phyloP scores from a whole-genome alignment of 2,888 invertebrate species.

The Aphrophora alni region DNA sequence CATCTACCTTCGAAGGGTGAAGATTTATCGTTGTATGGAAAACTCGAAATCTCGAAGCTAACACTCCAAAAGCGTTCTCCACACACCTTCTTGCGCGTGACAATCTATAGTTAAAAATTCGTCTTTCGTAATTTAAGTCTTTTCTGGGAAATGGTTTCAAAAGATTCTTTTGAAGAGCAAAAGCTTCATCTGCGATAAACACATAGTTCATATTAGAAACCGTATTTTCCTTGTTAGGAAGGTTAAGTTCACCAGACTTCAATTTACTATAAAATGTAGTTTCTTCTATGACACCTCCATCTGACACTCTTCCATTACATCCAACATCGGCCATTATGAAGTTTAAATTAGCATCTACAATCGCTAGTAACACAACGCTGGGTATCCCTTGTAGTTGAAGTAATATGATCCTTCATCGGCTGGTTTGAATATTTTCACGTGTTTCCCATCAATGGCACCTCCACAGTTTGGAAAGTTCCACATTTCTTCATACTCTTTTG shows the following conservation, averaged over 20 bases:
- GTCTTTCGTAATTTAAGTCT: slow-evolving; percentile 14
- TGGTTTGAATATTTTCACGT: slow-evolving; percentile 1
- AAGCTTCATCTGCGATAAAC: slow-evolving; percentile 29
- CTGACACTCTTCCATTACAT: slow-evolving; percentile 10
- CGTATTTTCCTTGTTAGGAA: slow-evolving; percentile 13
- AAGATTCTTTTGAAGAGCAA: slow-evolving; percentile 13
- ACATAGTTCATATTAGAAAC: slow-evolving; percentile 18
- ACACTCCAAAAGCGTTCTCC: slow-evolving; percentile 34
- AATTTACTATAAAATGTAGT: slow-evolving; percentile 9
- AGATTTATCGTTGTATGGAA: slow-evolving; percentile 18
- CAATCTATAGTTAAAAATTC: slow-evolving; percentile 35
- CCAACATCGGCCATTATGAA: slow-evolving; percentile 19
- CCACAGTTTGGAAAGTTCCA: slow-evolving; percentile 23
- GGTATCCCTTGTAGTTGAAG: slow-evolving; percentile 15
- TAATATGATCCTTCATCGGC: neutral
- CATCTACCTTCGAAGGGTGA: neutral
- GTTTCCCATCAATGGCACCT: slow-evolving; percentile 12
- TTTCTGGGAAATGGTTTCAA: slow-evolving; percentile 8
- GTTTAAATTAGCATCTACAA: slow-evolving; percentile 13
- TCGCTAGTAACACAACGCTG: slow-evolving; percentile 14
- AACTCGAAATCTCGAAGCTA: slow-evolving; percentile 34
- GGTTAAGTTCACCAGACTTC: neutral
- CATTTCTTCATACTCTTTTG: neutral
- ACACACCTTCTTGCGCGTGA: slow-evolving; percentile 27
- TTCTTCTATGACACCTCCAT: slow-evolving; percentile 12